Evolutionary conservation across 2,888 invertebrate genomes (phyloP).

Genomic region (Drosophila fulvimacula): DNA sequence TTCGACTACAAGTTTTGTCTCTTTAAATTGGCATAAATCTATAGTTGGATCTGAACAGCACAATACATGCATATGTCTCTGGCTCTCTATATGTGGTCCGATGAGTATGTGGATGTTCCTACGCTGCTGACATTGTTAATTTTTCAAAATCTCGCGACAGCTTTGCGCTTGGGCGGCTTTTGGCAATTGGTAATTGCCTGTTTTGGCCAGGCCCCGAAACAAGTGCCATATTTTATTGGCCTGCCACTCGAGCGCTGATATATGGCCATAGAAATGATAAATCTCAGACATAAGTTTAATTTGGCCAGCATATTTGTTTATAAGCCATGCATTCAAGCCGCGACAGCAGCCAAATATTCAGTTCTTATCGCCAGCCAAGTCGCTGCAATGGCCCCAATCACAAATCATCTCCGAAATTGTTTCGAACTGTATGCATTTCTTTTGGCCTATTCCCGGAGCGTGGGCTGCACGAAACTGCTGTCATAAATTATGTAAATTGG

Average conservation of each 20-base stretch:
- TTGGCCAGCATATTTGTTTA: slow-evolving; percentile 45
- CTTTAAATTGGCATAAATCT: slow-evolving; percentile 78
- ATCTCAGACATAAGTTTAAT: slow-evolving; percentile 73
- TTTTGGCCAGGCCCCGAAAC: slow-evolving; percentile 62
- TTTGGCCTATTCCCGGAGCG: slow-evolving; percentile 22
- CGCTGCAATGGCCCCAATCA: slow-evolving; percentile 69
- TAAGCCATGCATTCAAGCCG: slow-evolving; percentile 31
- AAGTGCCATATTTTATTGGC: slow-evolving; percentile 80
- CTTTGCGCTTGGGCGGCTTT: slow-evolving; percentile 51
- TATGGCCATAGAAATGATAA: slow-evolving; percentile 70
- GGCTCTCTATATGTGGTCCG: background rate
- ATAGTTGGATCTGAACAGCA: slow-evolving; percentile 37
- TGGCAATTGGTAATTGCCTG: slow-evolving; percentile 71
- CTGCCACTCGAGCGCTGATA: slow-evolving; percentile 71
- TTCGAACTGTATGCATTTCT: slow-evolving; percentile 59
- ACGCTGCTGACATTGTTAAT: slow-evolving; percentile 62
- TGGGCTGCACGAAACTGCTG: slow-evolving; percentile 49
- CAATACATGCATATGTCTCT: slow-evolving; percentile 33
- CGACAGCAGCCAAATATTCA: slow-evolving; percentile 51
- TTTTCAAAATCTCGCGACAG: slow-evolving; percentile 80
- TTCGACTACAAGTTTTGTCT: slow-evolving; percentile 45
- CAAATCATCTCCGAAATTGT: slow-evolving; percentile 68
- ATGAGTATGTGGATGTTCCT: slow-evolving; percentile 7
- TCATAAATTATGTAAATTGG: slow-evolving; percentile 73
- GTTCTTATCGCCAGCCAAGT: slow-evolving; percentile 51